These are phyloP conservation scores for Zapornia atra DNA, from an alignment of 2,113 vertebrate genomes.

Conservation along the genomic window DNA sequence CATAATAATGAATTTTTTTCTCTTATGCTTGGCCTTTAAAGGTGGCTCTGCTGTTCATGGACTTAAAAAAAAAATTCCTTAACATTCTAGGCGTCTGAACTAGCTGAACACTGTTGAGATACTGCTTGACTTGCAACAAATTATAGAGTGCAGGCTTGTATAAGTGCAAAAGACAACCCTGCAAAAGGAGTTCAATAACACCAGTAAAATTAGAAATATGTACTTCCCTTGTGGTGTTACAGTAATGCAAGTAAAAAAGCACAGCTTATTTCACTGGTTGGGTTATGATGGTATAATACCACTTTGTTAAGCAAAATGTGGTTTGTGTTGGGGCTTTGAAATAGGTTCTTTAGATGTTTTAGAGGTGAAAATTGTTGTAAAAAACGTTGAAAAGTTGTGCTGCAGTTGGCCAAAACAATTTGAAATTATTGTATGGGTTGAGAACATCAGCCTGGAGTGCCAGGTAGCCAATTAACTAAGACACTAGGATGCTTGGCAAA, in stretches of 20 bases:
- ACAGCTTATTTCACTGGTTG: neutral
- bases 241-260: neutral
- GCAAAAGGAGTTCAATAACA: neutral
- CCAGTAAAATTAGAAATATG: neutral
- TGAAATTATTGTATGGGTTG: neutral
- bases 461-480: neutral
- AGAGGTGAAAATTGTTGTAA: neutral
- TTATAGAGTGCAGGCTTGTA: neutral
- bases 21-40: neutral
- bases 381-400: neutral
- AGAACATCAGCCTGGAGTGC: neutral
- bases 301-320: neutral
- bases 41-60: neutral
- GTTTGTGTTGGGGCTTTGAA: neutral
- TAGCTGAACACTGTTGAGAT: neutral
- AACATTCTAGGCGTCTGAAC: neutral
- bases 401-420: neutral
- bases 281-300: neutral
- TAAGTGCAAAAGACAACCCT: neutral
- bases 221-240: neutral
- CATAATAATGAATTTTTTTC: neutral
- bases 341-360: neutral
- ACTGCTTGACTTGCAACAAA: neutral
- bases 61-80: neutral
- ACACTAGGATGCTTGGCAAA: neutral